Conservation (phyloP, 2,113 vertebrate genomes). For the Erythrocercus mccallii region DNA sequence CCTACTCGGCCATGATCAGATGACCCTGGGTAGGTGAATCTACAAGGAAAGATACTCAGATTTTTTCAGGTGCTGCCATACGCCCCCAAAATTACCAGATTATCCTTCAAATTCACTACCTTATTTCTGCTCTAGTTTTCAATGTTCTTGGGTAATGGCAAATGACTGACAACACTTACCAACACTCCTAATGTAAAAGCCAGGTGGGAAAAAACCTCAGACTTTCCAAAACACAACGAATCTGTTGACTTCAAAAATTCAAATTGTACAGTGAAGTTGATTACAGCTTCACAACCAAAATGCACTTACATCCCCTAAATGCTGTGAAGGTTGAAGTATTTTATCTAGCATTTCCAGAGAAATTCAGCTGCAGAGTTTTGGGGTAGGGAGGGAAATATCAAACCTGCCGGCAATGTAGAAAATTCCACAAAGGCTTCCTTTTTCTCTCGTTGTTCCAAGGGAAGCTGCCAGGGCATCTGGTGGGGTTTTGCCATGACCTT, state of each 20-base stretch:
- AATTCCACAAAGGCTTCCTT: slow-evolving; percentile 93
- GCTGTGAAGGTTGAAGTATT: background rate
- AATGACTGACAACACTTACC: background rate
- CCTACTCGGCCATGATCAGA: background rate
- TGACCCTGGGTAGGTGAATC: background rate
- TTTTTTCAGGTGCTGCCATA: background rate
- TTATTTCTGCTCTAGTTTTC: background rate
- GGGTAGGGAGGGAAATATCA: slow-evolving; percentile 14
- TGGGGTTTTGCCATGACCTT: slow-evolving; percentile 90
- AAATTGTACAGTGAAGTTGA: background rate
- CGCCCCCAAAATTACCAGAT: background rate
- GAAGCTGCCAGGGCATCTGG: slow-evolving; percentile 98
- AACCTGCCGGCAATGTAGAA: slow-evolving; percentile 94
- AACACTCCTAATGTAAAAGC: background rate
- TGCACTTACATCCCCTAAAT: background rate
- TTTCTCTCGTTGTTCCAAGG: slow-evolving; percentile 90
- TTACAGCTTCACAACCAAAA: background rate
- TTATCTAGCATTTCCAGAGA: background rate
- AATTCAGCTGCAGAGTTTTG: background rate
- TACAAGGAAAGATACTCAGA: background rate
- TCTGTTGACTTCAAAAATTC: background rate
- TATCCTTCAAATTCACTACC: background rate
- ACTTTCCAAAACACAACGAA: background rate
- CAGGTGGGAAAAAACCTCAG: background rate
- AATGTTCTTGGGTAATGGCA: background rate